A percentile compares a stretch with the other conserved stretches of the same genome.
Conservation (phyloP, 2,797 vertebrate genomes). For the Oreortyx pictus region DNA sequence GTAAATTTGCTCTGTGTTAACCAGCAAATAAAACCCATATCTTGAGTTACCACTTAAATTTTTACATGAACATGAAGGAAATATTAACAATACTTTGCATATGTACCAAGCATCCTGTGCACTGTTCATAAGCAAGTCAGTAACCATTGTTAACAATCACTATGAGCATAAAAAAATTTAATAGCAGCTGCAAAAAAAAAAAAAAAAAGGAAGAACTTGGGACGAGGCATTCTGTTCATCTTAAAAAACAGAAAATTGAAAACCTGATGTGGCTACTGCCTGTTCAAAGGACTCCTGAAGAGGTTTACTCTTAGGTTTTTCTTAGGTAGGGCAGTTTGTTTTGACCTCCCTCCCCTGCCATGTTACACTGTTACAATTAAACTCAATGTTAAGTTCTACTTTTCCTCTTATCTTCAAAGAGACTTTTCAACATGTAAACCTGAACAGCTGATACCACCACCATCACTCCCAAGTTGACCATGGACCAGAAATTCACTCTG, state of each 20-base stretch:
- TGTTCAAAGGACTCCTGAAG: conserved; percentile 51
- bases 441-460: conserved; percentile 90
- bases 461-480: conserved; percentile 90
- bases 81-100: neutral
- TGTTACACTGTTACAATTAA: neutral
- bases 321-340: conserved; percentile 34
- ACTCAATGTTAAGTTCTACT: conserved; percentile 85
- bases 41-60: neutral
- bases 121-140: neutral
- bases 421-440: conserved; percentile 93
- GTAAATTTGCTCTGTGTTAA: conserved; percentile 7
- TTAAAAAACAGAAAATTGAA: conserved; percentile 8
- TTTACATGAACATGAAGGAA: neutral
- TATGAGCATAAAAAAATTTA: conserved; percentile 34
- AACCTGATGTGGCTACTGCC: conserved; percentile 6
- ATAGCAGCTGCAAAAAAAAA: conserved; percentile 41
- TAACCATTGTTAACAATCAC: conserved; percentile 14
- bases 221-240: conserved; percentile 21
- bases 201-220: neutral
- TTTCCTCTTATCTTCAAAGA: conserved; percentile 95
- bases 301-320: neutral
- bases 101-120: neutral
- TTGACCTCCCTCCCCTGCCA: conserved; percentile 28
- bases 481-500: conserved; percentile 95
- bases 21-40: conserved; percentile 4